Base-by-base conservation (phyloP, 2,888 invertebrate species). In the Oxytorus armatus region DNA sequence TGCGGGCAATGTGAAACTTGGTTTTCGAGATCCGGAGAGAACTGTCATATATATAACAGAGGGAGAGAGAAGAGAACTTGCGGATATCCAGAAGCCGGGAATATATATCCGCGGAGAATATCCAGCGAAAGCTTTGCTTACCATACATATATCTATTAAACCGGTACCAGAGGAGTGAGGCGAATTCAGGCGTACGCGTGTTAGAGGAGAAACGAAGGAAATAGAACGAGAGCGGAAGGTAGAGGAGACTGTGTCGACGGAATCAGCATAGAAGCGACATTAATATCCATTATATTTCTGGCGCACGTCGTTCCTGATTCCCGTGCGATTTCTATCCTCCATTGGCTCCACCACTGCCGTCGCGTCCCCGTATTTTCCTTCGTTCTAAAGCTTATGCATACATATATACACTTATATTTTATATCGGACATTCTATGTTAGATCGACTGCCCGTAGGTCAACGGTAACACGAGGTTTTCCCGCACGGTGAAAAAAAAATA, bases 251-350 rank as follows among this genome's bases (percentile, higher is more conserved):
- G 42, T 44, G 76, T 53, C 77, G 53, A 82, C 66, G 82, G 73
- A 88, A 88, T 88, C 87, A 84, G 85, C 86, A 85, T 85, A 83
- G 85, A 53, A 84, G 84, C 77, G 84, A 86, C 87, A 89, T 88
- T 87, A 88, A 88, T 89, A 88, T 88, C 88, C 86, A 89, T 87
- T 87, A 86, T 87, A 87, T 86, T 86, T 79, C 81, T 74, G 55
- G 59, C 57, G 21, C 76, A 42, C 55, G 82, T 76, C 82, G 55
- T 78, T 80, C 63, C 80, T 82, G 79, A 82, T 82, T 78, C 73
- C 72, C 73, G 72, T 55, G 73, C 79, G 82, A 75, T 70, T 68
- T 79, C 73, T 65, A 47, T 76, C 69, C 72, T 70, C 74, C 76
- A 65, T 53, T 82, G 23, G 57, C 72, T 70, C 61, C 73, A 47